These are phyloP conservation scores for Ophiothrix spiculata DNA, from an alignment of 35 echinoderm and acorn worm genomes.

Conservation along the genomic window DNA sequence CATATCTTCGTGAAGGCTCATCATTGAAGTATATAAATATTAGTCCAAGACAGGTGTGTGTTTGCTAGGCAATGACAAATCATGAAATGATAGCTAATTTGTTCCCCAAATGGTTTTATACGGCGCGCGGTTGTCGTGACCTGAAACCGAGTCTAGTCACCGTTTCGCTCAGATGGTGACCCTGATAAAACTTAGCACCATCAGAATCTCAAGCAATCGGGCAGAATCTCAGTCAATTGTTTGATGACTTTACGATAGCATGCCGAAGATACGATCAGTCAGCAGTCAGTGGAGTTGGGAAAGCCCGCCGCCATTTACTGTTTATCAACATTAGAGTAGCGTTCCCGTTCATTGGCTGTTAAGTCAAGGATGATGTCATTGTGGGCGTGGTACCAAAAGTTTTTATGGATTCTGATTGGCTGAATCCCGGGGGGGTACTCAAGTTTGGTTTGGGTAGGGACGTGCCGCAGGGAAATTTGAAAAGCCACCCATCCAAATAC, in stretches of 20 bases:
- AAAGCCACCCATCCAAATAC: not conserved
- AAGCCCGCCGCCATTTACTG: not conserved
- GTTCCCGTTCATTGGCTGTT: not conserved
- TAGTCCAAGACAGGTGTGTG: not conserved
- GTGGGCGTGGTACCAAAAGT: not conserved
- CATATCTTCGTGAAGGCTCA: slow-evolving; percentile 16
- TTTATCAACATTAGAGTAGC: not conserved
- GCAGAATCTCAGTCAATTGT: not conserved
- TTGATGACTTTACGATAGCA: slow-evolving; percentile 25
- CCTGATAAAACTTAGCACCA: too few relatives aligned
- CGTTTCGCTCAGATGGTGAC: slow-evolving; percentile 20
- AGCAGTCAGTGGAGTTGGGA: not conserved
- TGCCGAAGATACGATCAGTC: not conserved
- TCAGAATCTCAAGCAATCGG: not conserved
- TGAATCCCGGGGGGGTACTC: not conserved
- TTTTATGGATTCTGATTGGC: not conserved
- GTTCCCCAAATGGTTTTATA: slow-evolving; percentile 2
- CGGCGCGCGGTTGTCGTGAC: not conserved
- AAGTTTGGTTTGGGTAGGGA: not conserved
- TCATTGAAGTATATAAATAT: not conserved
- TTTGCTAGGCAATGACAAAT: not conserved
- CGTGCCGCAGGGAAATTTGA: not conserved
- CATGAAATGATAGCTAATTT: not conserved
- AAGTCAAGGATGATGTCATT: not conserved
- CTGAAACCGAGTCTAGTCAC: not conserved